Base-by-base conservation (phyloP, 2,888 invertebrate species). In the Trichopoda pennipes region DNA sequence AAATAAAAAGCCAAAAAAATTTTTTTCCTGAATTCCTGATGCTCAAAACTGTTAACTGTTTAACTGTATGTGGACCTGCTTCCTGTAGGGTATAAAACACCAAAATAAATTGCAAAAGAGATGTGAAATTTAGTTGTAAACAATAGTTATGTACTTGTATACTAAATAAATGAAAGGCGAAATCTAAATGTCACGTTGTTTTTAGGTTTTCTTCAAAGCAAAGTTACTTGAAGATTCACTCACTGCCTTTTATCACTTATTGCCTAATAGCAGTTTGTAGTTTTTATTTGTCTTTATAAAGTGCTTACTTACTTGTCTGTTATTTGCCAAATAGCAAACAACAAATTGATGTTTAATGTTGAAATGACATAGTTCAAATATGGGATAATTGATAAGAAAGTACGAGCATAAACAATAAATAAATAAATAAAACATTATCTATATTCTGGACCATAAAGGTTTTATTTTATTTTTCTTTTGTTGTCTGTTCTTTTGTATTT, bases 151-250 rank as follows among this genome's bases (percentile, higher is more conserved):
- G n/a, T n/a, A 10, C 19, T 23, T 28, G 28, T 28, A 7, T 28
- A 14, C n/a, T 16, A 49, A 70, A 49, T 14, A 19, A 14, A 23
- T 69, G 21, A 35, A 70, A 58, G 8, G 3, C 23, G 23, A 60
- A 51, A 61, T 60, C n/a, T 61, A 72, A 72, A 72, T 61, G 72
- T 72, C 72, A 72, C 14, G 16, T 58, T 60, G 28, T 21, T 32
- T 49, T 70, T 35, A 1, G 6, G 9, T 12, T 38, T 38, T 19
- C 23, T 35, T 38, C 42, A 2, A 21, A 21, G 9, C 19, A 35
- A 17, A 44, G 19, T 38, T 23, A 49, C n/a, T 10, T 58, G 14
- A 38, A 23, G 21, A 14, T 23, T n/a, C 4, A 3, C 17, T 23
- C 2, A 14, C 23, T 3, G 12, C 6, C 23, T n/a, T 14, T 21